Percentiles rank a stretch among this genome's conserved stretches.
Evolutionary conservation across 2,888 invertebrate genomes (phyloP).

Genomic region (Chrysotoxum bicinctum): DNA sequence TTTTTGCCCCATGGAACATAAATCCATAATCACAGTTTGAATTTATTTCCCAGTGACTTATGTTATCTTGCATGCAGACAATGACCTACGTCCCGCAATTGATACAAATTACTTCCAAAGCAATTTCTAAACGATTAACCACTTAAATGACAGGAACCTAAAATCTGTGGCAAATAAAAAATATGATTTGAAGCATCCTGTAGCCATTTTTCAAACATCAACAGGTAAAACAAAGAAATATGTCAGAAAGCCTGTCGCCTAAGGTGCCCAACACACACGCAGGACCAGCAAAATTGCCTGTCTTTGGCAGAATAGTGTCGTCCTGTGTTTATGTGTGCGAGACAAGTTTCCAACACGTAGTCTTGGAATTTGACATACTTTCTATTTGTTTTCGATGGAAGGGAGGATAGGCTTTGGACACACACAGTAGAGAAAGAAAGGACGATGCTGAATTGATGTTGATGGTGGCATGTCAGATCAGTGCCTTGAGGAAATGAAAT

Average conservation of each 20-base stretch:
- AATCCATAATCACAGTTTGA: too few relatives aligned
- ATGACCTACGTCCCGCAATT: too few relatives aligned
- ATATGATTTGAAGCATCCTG: background rate
- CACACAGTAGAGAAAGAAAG: background rate
- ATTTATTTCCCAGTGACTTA: too few relatives aligned
- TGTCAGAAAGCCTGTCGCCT: constrained; percentile 34
- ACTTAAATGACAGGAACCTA: background rate
- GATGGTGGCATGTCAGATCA: constrained; percentile 26
- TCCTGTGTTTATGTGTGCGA: background rate
- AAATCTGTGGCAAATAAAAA: background rate
- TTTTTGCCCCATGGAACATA: too few relatives aligned
- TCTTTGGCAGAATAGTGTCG: constrained; percentile 46
- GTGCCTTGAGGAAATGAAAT: constrained; percentile 60
- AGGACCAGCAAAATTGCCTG: constrained; percentile 53
- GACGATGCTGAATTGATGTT: constrained; percentile 36
- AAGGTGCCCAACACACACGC: constrained; percentile 26
- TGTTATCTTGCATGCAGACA: too few relatives aligned
- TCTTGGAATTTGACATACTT: constrained; percentile 58
- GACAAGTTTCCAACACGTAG: constrained; percentile 35
- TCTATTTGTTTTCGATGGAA: constrained; percentile 19
- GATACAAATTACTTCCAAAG: too few relatives aligned
- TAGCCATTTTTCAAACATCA: constrained; percentile 1
- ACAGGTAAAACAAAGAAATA: constrained; percentile 14
- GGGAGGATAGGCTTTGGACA: constrained; percentile 9
- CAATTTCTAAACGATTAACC: background rate